A percentile compares a stretch with the other conserved stretches of the same genome.
Evolutionary conservation across 53 echinoderm and acorn worm species (phyloP).

Genomic region (Paelopatides confundens): DNA sequence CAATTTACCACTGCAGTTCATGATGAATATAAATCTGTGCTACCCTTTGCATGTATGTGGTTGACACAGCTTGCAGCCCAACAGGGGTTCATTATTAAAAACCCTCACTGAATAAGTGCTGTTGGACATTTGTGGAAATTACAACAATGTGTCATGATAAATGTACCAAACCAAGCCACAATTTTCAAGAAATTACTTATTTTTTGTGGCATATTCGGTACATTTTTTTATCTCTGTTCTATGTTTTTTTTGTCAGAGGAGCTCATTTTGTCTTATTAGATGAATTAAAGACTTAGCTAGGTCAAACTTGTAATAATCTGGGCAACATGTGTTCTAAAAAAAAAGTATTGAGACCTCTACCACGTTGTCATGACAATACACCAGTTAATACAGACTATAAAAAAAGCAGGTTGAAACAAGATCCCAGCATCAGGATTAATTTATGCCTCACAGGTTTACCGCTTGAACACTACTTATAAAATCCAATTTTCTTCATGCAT

Average conservation of each 20-base stretch:
- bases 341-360: no score
- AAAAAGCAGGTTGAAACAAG: not conserved
- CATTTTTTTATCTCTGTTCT: no score
- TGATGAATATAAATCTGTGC: no score
- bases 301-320: not conserved
- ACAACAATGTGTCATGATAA: not conserved
- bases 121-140: not conserved
- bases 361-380: no score
- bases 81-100: not conserved
- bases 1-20: no score
- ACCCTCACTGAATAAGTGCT: not conserved
- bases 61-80: not conserved
- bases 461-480: not conserved
- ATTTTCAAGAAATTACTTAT: no score
- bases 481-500: slow-evolving; percentile 23
- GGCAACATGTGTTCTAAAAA: not conserved
- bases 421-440: slow-evolving; percentile 2
- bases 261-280: no score
- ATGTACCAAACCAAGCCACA: not conserved
- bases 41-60: not conserved
- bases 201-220: no score
- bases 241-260: no score
- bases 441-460: slow-evolving; percentile 35
- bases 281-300: no score
- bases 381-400: not conserved